Evolutionary conservation across 92 coral and sea anemone genomes (phyloP).

Genomic region (Palythoa grandis): DNA sequence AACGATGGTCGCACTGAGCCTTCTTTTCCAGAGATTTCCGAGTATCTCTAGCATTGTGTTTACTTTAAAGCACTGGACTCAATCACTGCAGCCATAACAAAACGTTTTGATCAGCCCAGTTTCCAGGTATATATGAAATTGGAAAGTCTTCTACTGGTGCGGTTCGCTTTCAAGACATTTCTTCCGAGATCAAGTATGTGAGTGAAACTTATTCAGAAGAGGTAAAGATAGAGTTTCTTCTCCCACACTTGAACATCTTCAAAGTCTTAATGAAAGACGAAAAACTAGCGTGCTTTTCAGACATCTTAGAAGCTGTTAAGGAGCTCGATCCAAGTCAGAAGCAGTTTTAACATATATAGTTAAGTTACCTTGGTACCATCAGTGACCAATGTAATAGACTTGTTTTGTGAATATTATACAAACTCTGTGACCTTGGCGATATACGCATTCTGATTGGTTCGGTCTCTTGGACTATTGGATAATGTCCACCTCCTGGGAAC

Average conservation of each 20-base stretch:
- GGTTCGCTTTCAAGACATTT: conserved; percentile 50
- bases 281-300: conserved; percentile 43
- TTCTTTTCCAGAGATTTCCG: conserved; percentile 57
- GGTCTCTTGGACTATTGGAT: too few relatives aligned
- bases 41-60: conserved; percentile 46
- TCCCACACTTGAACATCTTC: conserved; percentile 60
- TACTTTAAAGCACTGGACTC: conserved; percentile 67
- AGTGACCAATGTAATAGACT: too few relatives aligned
- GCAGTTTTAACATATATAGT: not conserved
- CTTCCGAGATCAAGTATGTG: conserved; percentile 50
- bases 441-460: too few relatives aligned
- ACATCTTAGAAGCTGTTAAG: conserved; percentile 35
- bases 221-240: conserved; percentile 46
- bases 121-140: conserved; percentile 41
- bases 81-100: conserved; percentile 42
- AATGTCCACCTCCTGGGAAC: too few relatives aligned
- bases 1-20: conserved; percentile 52
- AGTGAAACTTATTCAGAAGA: conserved; percentile 43
- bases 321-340: conserved; percentile 37
- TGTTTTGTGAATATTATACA: too few relatives aligned
- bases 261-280: conserved; percentile 41
- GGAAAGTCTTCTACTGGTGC: conserved; percentile 52
- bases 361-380: too few relatives aligned
- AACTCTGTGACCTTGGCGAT: too few relatives aligned
- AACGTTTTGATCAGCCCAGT: conserved; percentile 59